Conservation (phyloP, 2,797 vertebrate species). For the Phylloscopus collybita region DNA sequence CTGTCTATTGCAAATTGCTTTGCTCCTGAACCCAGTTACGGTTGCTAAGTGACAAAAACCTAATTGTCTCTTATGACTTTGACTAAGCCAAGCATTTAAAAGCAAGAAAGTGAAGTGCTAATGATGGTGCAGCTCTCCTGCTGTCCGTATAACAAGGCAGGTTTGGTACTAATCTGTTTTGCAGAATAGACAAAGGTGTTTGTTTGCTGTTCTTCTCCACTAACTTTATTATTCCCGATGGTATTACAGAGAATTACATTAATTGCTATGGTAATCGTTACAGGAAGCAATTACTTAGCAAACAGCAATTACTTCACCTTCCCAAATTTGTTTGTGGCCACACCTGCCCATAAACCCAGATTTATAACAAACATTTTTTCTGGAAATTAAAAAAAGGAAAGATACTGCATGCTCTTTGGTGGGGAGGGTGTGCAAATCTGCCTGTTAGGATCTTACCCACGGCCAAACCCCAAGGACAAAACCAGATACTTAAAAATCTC, state of each 20-base stretch:
- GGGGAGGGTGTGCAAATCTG: neutral
- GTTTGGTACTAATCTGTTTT: conserved; percentile 23
- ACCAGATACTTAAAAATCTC: neutral
- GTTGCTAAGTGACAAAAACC: conserved; percentile 49
- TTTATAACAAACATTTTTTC: neutral
- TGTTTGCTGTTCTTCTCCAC: conserved; percentile 16
- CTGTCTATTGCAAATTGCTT: conserved; percentile 14
- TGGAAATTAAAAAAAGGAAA: neutral
- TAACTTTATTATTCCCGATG: conserved; percentile 13
- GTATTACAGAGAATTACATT: conserved; percentile 12
- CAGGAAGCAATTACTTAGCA: conserved; percentile 33
- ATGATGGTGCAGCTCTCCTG: neutral
- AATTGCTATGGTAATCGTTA: conserved; percentile 35
- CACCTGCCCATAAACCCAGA: neutral
- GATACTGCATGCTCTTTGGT: neutral
- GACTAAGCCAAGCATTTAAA: conserved; percentile 23
- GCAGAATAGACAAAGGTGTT: neutral
- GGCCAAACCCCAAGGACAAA: neutral
- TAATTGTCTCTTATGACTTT: conserved; percentile 34
- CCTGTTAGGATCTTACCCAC: neutral
- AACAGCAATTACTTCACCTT: conserved; percentile 11
- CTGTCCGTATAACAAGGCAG: neutral
- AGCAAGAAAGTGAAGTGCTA: neutral
- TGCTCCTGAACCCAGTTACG: neutral
- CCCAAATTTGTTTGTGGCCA: neutral